Evolutionary conservation across 2,797 vertebrate species (phyloP).

Genomic region (Leptoclinus maculatus): DNA sequence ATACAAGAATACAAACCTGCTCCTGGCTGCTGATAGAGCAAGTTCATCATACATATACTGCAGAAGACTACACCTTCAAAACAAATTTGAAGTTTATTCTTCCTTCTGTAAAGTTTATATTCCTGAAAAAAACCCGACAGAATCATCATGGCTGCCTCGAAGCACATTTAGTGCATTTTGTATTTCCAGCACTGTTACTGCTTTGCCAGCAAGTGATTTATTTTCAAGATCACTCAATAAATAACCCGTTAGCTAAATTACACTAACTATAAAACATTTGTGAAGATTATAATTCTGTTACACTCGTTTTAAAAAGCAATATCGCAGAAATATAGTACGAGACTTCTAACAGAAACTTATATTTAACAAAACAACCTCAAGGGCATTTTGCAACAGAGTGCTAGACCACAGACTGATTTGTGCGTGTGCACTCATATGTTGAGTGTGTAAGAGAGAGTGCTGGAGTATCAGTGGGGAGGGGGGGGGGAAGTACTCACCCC

Average conservation of each 20-base stretch:
- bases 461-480: background rate
- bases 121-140: background rate
- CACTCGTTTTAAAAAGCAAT: background rate
- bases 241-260: constrained; percentile 17
- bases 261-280: background rate
- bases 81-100: background rate
- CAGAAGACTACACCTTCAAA: background rate
- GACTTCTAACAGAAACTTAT: background rate
- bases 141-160: background rate
- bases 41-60: background rate
- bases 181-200: background rate
- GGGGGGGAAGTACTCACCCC: constrained; percentile 88
- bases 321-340: background rate
- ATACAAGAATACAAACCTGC: background rate
- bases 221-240: constrained; percentile 23
- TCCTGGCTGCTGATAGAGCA: background rate
- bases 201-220: constrained; percentile 1
- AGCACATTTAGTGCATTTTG: constrained; percentile 6
- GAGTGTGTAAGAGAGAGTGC: constrained; percentile 2
- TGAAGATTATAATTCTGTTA: constrained; percentile 1
- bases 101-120: background rate
- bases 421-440: constrained; percentile 5
- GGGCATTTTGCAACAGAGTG: constrained; percentile 11
- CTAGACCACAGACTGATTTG: constrained; percentile 4
- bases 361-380: background rate